Evolutionary conservation across 92 coral and sea anemone genomes (phyloP), one percentile per base, ranked within the genome.

Genomic region (Montipora capitata): DNA sequence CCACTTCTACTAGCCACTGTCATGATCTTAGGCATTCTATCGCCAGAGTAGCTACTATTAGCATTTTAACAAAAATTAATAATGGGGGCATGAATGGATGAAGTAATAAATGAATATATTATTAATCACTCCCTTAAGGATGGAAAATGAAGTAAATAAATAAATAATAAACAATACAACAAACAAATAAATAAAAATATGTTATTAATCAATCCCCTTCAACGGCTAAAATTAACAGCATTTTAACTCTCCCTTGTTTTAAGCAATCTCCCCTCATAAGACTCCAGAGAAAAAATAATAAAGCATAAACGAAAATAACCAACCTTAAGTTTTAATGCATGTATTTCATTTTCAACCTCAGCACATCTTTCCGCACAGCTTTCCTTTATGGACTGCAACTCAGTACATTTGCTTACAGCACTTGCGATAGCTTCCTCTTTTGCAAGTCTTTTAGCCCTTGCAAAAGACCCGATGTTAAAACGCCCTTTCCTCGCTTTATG

Each of bases 401-500:
- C 70, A 57, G 69, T 56, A 27, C 74, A 44, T 84, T 89, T 88
- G 67, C 75, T 71, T 77, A 84, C 42, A 83, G 89, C 93, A 42
- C 43, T 65, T 35, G 43, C 70, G 52, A 59, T 77, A 65, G 89
- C 89, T 77, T 89, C 89, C 69, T 77, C 93, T 72, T 77, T 89
- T 41, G 89, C 89, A 63, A 89, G 78, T 79, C 83, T 68, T 74
- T 89, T 89, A 49, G 93, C 93, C 93, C 85, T 57, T 56, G 93
- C 93, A 78, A 83, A 89, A 67, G 93, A 67, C 77, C 93, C 85
- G 62, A 89, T 89, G 83, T 89, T 84, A 72, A 89, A 89, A 10
- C 85, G 93, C 49, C 85, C 83, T 49, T 74, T 71, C 78, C 87
- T 72, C 80, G 16, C 84, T 68, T 76, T 57, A 68, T 89, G 85